Evolutionary conservation across 2,113 vertebrate species (phyloP), one percentile per base, ranked within the genome.

Genomic region (Xenopus laevis): DNA sequence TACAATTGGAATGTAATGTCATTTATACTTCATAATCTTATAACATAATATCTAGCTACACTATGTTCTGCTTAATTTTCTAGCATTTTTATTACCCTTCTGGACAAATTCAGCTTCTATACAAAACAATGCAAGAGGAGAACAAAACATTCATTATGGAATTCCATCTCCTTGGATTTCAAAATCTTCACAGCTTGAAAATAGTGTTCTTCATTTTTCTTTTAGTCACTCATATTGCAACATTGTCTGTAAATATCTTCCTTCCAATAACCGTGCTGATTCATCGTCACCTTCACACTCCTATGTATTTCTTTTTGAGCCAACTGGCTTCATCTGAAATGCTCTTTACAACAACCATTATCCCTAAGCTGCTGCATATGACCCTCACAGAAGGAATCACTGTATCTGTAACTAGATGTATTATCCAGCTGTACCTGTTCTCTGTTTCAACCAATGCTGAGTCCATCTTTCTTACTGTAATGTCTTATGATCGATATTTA

Each of bases 371-470:
- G 21, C 44, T 74, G 4, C 44, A 50, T 20, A 21, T 74, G 4
- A 60, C 67, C 7, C 15, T 68, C 20, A 7, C 17, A 52, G 65
- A 62, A 17, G 72, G 65, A 30, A 11, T 17, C 7, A 62, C 46
- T 13, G 30, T 74, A 18, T 74, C 72, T 21, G 55, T 84, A 27
- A 65, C 4, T 18, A 78, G 79, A 16, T 84, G 80, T 20, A 65
- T 73, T 18, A 71, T 69, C 17, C 81, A 83, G 5, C 74, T 83
- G 15, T 82, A 76, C 23, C 52, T 79, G 59, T 81, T 78, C 18
- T 78, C 79, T 79, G 74, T 79, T 7, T 40, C 80, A 63, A 82
- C 79, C n/a, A 79, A 79, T 27, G 71, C 79, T 0, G 77, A 84
- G 63, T 82, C 80, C 23, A 65, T 81, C 7, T 79, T 84, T 11